These are phyloP conservation scores for Apodemia mormo DNA, from an alignment of 2,888 invertebrate genomes.

Conservation along the genomic window DNA sequence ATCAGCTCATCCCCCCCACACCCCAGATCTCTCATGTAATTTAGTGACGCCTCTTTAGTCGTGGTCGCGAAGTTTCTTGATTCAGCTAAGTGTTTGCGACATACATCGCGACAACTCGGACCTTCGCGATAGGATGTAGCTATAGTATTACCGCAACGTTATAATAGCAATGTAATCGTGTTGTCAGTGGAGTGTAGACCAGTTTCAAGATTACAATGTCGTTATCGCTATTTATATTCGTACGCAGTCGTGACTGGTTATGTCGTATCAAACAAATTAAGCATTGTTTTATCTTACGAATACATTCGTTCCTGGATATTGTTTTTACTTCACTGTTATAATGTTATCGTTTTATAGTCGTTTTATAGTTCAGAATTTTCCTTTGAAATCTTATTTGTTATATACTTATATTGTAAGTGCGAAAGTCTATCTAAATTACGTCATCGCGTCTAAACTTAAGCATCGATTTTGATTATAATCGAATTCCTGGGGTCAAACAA, in stretches of 20 bases:
- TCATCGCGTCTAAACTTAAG: too few species aligned
- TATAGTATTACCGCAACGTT: not conserved
- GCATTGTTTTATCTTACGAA: not conserved
- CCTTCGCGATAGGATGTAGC: too few species aligned
- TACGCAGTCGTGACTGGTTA: conserved; percentile 3
- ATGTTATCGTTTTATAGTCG: not conserved
- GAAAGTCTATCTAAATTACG: too few species aligned
- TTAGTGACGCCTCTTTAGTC: too few species aligned
- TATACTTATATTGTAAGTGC: too few species aligned
- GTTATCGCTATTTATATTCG: not conserved
- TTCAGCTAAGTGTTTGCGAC: too few species aligned
- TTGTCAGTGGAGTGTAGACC: not conserved
- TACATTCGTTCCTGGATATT: not conserved
- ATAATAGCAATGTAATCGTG: not conserved
- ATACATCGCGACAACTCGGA: too few species aligned
- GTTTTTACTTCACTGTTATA: not conserved
- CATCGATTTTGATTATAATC: too few species aligned
- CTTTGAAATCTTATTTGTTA: not conserved
- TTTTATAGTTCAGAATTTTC: not conserved
- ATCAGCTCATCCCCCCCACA: too few species aligned
- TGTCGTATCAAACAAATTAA: conserved; percentile 8
- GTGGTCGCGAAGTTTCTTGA: too few species aligned
- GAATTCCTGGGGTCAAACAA: too few species aligned
- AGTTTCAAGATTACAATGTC: not conserved
- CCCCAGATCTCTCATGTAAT: too few species aligned